These are phyloP conservation scores for Grammomys surdaster DNA, from an alignment of 2,113 vertebrate genomes.

Conservation along the genomic window DNA sequence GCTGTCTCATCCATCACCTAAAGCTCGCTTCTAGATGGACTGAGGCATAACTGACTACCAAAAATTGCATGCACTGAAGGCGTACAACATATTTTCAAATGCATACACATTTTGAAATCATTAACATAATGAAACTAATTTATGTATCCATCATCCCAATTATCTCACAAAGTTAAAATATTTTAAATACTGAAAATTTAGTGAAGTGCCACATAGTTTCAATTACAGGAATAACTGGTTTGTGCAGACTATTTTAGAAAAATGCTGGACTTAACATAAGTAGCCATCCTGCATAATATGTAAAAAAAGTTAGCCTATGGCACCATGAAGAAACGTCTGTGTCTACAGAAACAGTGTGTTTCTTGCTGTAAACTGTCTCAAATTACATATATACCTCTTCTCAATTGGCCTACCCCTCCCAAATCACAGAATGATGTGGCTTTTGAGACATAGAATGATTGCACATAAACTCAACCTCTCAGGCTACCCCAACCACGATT, in stretches of 20 bases:
- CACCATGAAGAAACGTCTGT: background rate
- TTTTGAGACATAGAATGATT: background rate
- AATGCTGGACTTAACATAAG: background rate
- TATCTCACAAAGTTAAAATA: conserved; percentile 13
- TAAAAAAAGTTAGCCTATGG: background rate
- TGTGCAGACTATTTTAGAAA: background rate
- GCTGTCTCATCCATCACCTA: background rate
- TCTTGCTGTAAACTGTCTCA: conserved; percentile 30
- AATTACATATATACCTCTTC: background rate
- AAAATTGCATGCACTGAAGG: background rate
- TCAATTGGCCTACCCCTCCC: background rate
- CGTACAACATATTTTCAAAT: background rate
- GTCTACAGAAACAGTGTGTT: background rate
- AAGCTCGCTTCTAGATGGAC: background rate
- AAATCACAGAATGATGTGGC: background rate
- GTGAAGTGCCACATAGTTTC: background rate
- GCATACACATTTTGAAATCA: background rate
- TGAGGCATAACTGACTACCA: background rate
- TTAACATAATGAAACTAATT: conserved; percentile 28
- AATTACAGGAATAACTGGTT: background rate
- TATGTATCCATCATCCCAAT: background rate
- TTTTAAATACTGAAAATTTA: conserved; percentile 42
- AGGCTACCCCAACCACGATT: background rate
- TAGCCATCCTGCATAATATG: background rate
- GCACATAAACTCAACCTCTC: background rate